These are phyloP conservation scores for Rhorus exstirpatorius DNA, from an alignment of 2,888 invertebrate species.

Conservation along the genomic window DNA sequence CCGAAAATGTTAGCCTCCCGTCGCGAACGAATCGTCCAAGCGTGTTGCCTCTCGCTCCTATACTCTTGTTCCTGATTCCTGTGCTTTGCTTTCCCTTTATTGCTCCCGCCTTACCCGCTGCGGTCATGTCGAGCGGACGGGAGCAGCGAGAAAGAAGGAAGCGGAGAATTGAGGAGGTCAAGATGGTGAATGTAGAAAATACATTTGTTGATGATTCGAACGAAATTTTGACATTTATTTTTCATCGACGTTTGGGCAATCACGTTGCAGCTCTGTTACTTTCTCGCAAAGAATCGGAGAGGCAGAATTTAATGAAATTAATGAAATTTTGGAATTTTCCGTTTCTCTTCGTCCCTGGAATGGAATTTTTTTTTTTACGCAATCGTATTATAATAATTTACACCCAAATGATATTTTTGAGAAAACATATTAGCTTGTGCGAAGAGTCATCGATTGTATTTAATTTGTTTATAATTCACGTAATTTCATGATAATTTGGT, in stretches of 20 bases:
- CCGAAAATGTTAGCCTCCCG: conserved; percentile 66
- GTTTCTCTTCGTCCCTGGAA: no score
- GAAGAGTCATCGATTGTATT: no score
- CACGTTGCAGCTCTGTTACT: neutral
- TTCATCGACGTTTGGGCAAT: neutral
- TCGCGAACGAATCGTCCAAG: conserved; percentile 55
- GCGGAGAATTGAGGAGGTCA: neutral
- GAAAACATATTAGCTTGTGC: no score
- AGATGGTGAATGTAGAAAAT: neutral
- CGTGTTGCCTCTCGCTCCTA: conserved; percentile 41
- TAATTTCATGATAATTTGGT: no score
- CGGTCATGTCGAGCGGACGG: conserved; percentile 19
- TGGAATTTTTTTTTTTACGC: no score
- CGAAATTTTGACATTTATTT: neutral
- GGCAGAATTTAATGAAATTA: no score
- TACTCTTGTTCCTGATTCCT: conserved; percentile 59
- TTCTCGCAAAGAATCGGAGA: no score
- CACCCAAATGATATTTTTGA: no score
- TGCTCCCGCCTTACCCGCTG: neutral
- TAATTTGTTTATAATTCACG: no score
- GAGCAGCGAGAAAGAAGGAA: conserved; percentile 45
- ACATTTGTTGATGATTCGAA: neutral
- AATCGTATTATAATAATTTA: no score
- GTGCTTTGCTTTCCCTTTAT: conserved; percentile 27
- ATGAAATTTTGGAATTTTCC: no score